A percentile compares a stretch with the other conserved stretches of the same genome.
Evolutionary conservation across 1,140 invertebrate species (phyloP).

Genomic region (Megalopta genalis): DNA sequence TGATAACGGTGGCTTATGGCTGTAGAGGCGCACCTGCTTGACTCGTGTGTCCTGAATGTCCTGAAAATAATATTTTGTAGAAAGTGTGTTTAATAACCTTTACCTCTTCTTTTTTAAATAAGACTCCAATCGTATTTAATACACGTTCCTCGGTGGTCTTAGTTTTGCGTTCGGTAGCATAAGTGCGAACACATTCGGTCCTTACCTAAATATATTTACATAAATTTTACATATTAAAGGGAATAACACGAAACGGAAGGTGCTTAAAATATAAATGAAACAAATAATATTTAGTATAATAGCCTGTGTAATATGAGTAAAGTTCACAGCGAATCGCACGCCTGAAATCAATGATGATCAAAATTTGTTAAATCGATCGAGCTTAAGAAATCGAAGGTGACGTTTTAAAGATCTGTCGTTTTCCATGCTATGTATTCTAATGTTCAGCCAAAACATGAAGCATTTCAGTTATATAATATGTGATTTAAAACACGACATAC

Average conservation of each 20-base stretch:
- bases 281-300: not conserved
- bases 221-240: not conserved
- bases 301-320: not conserved
- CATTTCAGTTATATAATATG: slow-evolving; percentile 56
- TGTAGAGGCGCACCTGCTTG: slow-evolving; percentile 85
- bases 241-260: not conserved
- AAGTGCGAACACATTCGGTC: slow-evolving; percentile 41
- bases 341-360: not conserved
- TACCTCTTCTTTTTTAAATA: slow-evolving; percentile 88
- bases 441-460: not conserved
- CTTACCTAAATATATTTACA: slow-evolving; percentile 55
- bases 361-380: not conserved
- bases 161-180: slow-evolving; percentile 33
- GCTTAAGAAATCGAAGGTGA: no score
- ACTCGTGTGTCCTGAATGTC: slow-evolving; percentile 79
- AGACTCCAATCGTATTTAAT: slow-evolving; percentile 87
- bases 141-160: slow-evolving; percentile 86
- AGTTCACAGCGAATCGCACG: not conserved
- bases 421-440: not conserved
- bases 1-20: slow-evolving; percentile 86
- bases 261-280: not conserved
- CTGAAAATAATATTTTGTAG: slow-evolving; percentile 84
- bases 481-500: slow-evolving; percentile 6
- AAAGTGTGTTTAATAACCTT: slow-evolving; percentile 83
- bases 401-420: not conserved